These are phyloP conservation scores for Sebastes matsubarae DNA, from an alignment of 2,797 vertebrate species.

Conservation along the genomic window DNA sequence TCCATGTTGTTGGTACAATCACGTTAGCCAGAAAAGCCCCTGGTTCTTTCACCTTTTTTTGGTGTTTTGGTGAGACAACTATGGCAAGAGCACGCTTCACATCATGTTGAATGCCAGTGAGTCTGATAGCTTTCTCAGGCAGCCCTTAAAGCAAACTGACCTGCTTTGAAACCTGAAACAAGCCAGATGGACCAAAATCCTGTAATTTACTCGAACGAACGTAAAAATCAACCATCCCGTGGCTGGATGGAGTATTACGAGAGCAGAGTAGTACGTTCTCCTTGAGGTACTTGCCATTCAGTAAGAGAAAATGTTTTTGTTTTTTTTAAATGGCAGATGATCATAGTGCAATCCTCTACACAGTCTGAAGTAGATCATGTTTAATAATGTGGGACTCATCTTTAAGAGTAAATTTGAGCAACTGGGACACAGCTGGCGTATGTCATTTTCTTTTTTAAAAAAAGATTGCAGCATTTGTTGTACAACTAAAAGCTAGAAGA, in stretches of 20 bases:
- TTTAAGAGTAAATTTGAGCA: conserved; percentile 40
- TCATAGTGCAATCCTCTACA: conserved; percentile 41
- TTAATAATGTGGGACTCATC: conserved; percentile 44
- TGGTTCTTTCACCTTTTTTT: neutral
- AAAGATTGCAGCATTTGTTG: conserved; percentile 39
- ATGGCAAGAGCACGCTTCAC: neutral
- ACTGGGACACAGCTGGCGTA: conserved; percentile 43
- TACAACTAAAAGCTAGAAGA: conserved; percentile 28
- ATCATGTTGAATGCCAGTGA: conserved; percentile 5
- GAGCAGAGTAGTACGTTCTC: conserved; percentile 12
- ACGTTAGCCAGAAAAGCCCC: neutral
- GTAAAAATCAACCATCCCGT: conserved; percentile 5
- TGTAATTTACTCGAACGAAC: conserved; percentile 37
- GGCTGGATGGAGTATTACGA: conserved; percentile 22
- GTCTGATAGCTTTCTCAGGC: conserved; percentile 60
- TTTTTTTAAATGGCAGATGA: conserved; percentile 21
- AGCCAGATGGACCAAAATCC: conserved; percentile 77
- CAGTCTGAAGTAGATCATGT: conserved; percentile 41
- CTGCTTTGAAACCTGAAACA: conserved; percentile 30
- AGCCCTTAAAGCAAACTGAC: conserved; percentile 33
- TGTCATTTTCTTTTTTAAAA: conserved; percentile 41
- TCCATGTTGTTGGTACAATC: conserved; percentile 33
- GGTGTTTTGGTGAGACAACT: neutral
- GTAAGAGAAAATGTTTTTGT: neutral
- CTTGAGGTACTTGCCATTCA: conserved; percentile 47